Conservation (phyloP, 2,113 vertebrate genomes). For the Tragelaphus strepsiceros region DNA sequence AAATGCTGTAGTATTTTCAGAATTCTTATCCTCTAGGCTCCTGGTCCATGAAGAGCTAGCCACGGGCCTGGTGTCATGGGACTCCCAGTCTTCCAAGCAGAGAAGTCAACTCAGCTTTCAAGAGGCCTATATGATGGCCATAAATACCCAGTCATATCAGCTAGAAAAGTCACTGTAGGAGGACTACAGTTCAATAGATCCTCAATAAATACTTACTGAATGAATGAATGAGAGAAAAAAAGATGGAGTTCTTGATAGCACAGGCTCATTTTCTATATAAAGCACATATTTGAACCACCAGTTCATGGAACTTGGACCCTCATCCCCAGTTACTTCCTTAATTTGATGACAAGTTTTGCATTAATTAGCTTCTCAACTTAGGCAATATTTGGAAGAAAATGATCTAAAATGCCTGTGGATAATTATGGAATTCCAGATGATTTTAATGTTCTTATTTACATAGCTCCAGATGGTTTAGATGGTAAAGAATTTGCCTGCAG, state of each 20-base stretch:
- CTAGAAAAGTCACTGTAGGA: not conserved
- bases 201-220: not conserved
- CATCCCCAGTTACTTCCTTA: not conserved
- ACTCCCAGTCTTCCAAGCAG: not conserved
- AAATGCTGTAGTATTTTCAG: not conserved
- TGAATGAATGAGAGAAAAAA: not conserved
- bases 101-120: not conserved
- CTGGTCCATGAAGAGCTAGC: not conserved
- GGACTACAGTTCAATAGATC: not conserved
- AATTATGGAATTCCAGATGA: not conserved
- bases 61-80: not conserved
- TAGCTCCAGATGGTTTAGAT: not conserved
- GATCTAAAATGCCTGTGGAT: not conserved
- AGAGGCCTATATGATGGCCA: not conserved
- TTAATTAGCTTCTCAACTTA: slow-evolving; percentile 17
- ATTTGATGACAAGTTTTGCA: not conserved
- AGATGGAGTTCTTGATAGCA: not conserved
- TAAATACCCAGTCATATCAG: not conserved
- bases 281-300: not conserved
- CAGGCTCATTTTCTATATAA: not conserved
- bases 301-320: not conserved
- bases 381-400: not conserved
- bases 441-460: not conserved
- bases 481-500: not conserved
- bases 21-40: not conserved